Evolutionary conservation across 2,113 vertebrate species (phyloP).

Genomic region (Leucopsar rothschildi): DNA sequence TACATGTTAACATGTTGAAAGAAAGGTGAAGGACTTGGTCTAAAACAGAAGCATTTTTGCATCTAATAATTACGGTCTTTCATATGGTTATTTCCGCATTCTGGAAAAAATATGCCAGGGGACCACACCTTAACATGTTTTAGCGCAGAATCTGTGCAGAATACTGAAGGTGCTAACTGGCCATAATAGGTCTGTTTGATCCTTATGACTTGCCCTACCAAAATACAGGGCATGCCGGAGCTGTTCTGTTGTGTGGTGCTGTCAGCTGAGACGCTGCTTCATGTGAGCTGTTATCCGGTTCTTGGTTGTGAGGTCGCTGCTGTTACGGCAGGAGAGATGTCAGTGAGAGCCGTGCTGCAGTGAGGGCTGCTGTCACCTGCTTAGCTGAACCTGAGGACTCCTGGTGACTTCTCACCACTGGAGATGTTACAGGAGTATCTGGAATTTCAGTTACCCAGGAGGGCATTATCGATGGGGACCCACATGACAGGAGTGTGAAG

Average conservation of each 20-base stretch:
- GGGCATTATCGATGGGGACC: fast-evolving
- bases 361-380: not conserved
- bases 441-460: not conserved
- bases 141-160: not conserved
- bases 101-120: not conserved
- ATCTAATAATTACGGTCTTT: not conserved
- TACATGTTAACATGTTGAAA: not conserved
- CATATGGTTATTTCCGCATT: not conserved
- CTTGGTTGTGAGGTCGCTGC: not conserved
- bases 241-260: not conserved
- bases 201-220: not conserved
- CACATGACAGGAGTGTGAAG: not conserved
- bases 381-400: not conserved
- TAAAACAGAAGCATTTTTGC: not conserved
- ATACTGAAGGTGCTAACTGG: not conserved
- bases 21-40: not conserved
- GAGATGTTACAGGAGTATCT: not conserved
- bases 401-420: not conserved
- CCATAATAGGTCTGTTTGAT: fast-evolving
- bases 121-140: not conserved
- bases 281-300: fast-evolving
- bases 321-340: not conserved
- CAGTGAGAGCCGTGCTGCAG: not conserved
- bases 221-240: not conserved
- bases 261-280: not conserved